Percentiles rank a stretch among this genome's conserved stretches.
Evolutionary conservation across 2,888 invertebrate species (phyloP).

Genomic region (Anticlea derivata): DNA sequence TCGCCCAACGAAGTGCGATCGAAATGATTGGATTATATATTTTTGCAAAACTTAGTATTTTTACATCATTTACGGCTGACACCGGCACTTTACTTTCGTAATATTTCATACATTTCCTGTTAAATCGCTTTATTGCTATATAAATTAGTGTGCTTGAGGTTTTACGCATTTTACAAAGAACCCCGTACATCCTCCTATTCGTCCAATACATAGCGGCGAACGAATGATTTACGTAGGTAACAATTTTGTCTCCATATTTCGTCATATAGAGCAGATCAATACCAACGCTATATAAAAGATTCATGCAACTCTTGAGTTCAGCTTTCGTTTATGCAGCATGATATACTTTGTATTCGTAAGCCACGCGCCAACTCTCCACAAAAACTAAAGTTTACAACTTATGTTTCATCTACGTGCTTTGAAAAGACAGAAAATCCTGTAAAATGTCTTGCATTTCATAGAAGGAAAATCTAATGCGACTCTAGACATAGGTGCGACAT

Average conservation of each 20-base stretch:
- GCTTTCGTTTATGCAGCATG: conserved; percentile 13
- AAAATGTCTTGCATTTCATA: background rate
- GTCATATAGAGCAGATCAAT: conserved; percentile 10
- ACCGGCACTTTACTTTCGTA: too few species aligned
- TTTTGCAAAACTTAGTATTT: too few species aligned
- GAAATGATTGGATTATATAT: too few species aligned
- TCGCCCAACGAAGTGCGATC: too few species aligned
- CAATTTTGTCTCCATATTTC: background rate
- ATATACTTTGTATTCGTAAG: conserved; percentile 22
- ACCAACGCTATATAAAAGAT: conserved; percentile 17
- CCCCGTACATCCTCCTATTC: too few species aligned
- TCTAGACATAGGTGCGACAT: background rate
- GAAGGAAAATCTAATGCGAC: background rate
- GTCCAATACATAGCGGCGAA: too few species aligned
- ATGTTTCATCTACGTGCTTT: conserved; percentile 22
- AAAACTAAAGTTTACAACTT: conserved; percentile 28
- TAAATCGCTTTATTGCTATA: too few species aligned
- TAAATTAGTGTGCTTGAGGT: too few species aligned
- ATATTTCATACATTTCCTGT: too few species aligned
- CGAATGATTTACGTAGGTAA: background rate
- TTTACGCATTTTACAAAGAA: too few species aligned
- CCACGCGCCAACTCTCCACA: conserved; percentile 13
- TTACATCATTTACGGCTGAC: too few species aligned
- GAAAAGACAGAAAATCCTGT: conserved; percentile 4
- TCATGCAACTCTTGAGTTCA: conserved; percentile 5